phyloP scores from a whole-genome alignment of 2,797 vertebrate genomes.

The Enteromius trimaculatus region DNA sequence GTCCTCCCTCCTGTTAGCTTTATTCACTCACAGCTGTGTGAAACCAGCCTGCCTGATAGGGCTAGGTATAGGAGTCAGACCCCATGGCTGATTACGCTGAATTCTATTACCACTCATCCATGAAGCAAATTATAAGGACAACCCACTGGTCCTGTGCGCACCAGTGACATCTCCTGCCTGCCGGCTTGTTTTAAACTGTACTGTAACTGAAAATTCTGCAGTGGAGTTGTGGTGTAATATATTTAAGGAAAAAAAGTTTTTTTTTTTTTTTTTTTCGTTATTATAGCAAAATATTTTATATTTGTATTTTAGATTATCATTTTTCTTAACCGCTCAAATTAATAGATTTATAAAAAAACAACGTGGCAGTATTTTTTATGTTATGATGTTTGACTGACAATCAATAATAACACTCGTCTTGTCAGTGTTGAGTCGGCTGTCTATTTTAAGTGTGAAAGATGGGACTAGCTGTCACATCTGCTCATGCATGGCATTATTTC shows the following conservation, averaged over 20 bases:
- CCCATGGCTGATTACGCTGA: constrained; percentile 68
- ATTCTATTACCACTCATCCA: constrained; percentile 69
- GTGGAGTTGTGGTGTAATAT: not conserved
- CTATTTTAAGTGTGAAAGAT: constrained; percentile 51
- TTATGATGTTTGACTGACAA: constrained; percentile 60
- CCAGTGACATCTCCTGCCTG: constrained; percentile 39
- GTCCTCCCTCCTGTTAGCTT: constrained; percentile 30
- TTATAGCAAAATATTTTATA: not conserved
- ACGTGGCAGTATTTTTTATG: constrained; percentile 53
- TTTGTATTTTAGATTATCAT: not conserved
- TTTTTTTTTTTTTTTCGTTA: too few relatives aligned
- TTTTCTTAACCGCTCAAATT: constrained; percentile 51
- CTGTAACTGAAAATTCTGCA: not conserved
- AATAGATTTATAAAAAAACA: constrained; percentile 59
- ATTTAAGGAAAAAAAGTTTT: too few relatives aligned
- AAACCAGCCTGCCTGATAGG: constrained; percentile 46
- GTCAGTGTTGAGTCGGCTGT: constrained; percentile 52
- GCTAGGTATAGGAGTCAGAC: constrained; percentile 49
- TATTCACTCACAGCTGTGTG: constrained; percentile 41
- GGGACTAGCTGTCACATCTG: constrained; percentile 51
- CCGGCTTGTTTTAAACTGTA: constrained; percentile 34
- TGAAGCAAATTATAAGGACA: constrained; percentile 74
- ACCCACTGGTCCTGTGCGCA: constrained; percentile 54
- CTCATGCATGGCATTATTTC: constrained; percentile 20
- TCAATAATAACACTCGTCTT: constrained; percentile 62